Percentiles rank a stretch among this genome's conserved stretches.
Evolutionary conservation across 2,888 invertebrate genomes (phyloP).

Genomic region (Platerodrilus igneus): DNA sequence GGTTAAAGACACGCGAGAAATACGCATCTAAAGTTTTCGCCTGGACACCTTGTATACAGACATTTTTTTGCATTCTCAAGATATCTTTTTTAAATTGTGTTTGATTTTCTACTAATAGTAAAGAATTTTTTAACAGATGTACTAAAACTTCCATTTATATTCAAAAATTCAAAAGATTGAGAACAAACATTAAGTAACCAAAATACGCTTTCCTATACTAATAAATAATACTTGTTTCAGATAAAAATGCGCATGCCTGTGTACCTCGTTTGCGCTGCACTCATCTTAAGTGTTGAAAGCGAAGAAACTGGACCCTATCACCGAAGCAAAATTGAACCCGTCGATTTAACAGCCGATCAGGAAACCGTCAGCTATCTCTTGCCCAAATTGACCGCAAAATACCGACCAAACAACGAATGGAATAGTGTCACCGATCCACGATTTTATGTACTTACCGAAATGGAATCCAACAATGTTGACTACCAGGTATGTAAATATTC

Average conservation of each 20-base stretch:
- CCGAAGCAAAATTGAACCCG: slow-evolving; percentile 37
- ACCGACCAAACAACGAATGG: slow-evolving; percentile 43
- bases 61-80: too few relatives aligned
- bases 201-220: too few relatives aligned
- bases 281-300: slow-evolving; percentile 39
- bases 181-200: too few relatives aligned
- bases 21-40: too few relatives aligned
- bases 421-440: slow-evolving; percentile 45
- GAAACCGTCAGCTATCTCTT: slow-evolving; percentile 50
- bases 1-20: too few relatives aligned
- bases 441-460: slow-evolving; percentile 47
- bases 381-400: slow-evolving; percentile 54
- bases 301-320: slow-evolving; percentile 35
- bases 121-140: too few relatives aligned
- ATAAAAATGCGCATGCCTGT: slow-evolving; percentile 43
- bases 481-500: slow-evolving; percentile 38
- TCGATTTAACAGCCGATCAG: slow-evolving; percentile 42
- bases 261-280: slow-evolving; percentile 43
- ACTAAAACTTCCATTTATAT: too few relatives aligned
- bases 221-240: slow-evolving; percentile 18
- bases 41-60: too few relatives aligned
- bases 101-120: too few relatives aligned
- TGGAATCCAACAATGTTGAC: slow-evolving; percentile 40
- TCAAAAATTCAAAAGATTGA: too few relatives aligned
- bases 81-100: too few relatives aligned